Conservation (phyloP, 2,888 invertebrate genomes). For the Orchestes rusci region DNA sequence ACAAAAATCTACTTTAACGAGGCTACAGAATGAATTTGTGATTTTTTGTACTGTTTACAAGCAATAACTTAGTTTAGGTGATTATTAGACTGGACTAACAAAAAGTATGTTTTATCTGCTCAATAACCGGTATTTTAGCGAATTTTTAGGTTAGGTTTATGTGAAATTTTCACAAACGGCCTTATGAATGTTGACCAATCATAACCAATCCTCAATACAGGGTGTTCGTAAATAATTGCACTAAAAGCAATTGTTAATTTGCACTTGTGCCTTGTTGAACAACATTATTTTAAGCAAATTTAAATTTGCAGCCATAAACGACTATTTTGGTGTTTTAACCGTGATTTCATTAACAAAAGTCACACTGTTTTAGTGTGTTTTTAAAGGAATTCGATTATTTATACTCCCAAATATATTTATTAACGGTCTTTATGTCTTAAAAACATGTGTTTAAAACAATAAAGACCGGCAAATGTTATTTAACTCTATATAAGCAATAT, state of each 20-base stretch:
- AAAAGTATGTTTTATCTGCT: not conserved
- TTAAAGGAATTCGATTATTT: too few relatives aligned
- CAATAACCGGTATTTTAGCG: not conserved
- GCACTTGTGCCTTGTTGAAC: too few relatives aligned
- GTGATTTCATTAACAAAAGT: not conserved
- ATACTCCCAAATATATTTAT: constrained; percentile 18
- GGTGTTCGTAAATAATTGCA: too few relatives aligned
- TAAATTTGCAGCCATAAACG: not conserved
- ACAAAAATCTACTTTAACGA: constrained; percentile 63
- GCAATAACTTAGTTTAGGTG: not conserved
- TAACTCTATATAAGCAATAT: constrained; percentile 34
- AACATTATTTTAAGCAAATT: too few relatives aligned
- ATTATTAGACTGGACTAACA: too few relatives aligned
- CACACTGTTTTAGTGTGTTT: too few relatives aligned
- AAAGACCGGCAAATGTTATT: constrained; percentile 28
- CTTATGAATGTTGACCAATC: too few relatives aligned
- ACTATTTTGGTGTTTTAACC: constrained; percentile 1
- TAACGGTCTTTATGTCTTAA: constrained; percentile 33
- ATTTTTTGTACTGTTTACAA: not conserved
- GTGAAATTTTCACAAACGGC: too few relatives aligned
- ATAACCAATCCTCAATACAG: too few relatives aligned
- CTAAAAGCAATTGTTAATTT: too few relatives aligned
- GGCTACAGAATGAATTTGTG: constrained; percentile 28
- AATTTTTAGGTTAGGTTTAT: not conserved
- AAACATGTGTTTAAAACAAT: constrained; percentile 30